Conservation (phyloP, 2,888 invertebrate genomes). For the Cylindroiulus punctatus region DNA sequence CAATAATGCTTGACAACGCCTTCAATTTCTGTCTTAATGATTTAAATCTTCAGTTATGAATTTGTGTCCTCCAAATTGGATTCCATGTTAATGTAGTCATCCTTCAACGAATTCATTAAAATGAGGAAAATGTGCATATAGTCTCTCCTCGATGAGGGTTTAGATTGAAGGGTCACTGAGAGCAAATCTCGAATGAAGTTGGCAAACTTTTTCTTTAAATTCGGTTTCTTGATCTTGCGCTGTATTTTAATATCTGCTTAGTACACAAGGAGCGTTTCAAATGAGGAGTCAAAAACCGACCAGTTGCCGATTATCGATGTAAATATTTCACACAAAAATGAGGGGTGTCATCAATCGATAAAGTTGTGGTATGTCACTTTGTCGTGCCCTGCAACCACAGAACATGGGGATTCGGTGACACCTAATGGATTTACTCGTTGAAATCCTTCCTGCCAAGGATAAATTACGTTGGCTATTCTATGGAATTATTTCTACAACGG, state of each 20-base stretch:
- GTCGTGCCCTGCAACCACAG: neutral
- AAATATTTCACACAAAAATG: too few relatives aligned
- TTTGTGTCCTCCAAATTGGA: neutral
- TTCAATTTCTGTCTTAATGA: slow-evolving; percentile 34
- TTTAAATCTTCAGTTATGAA: neutral
- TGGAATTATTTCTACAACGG: slow-evolving; percentile 15
- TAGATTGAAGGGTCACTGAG: neutral
- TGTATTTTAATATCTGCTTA: too few relatives aligned
- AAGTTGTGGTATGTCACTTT: neutral
- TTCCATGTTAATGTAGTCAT: neutral
- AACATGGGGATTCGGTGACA: neutral
- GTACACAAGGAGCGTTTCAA: too few relatives aligned
- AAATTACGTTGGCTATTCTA: slow-evolving; percentile 23
- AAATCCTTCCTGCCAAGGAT: slow-evolving; percentile 16
- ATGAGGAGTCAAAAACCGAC: too few relatives aligned
- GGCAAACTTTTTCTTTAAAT: too few relatives aligned
- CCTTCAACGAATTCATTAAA: neutral
- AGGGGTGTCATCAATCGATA: neutral
- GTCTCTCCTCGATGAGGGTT: neutral
- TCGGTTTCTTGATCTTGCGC: too few relatives aligned
- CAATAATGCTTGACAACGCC: slow-evolving; percentile 36
- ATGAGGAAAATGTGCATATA: neutral
- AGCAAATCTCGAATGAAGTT: neutral
- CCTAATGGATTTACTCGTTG: slow-evolving; percentile 11
- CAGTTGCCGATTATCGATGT: too few relatives aligned